Evolutionary conservation across 30 jellyfish, hydroid and myxozoan species (phyloP).

Genomic region (Mastigias papua): DNA sequence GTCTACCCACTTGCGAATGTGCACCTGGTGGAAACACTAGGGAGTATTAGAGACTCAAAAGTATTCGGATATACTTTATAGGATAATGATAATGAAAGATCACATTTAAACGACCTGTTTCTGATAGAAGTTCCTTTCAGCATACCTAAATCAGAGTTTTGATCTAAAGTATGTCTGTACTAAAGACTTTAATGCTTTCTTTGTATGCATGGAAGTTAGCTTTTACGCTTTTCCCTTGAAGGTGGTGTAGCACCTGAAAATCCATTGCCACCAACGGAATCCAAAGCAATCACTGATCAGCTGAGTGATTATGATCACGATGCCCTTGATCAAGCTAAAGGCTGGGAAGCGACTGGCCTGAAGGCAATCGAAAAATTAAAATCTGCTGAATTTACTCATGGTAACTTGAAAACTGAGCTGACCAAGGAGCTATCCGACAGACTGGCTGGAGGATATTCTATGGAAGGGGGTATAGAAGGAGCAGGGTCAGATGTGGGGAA

Average conservation of each 20-base stretch:
- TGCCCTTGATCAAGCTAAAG: slow-evolving; percentile 71
- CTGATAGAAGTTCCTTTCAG: too few species aligned
- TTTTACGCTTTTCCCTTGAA: slow-evolving; percentile 5
- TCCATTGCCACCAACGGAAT: slow-evolving; percentile 82
- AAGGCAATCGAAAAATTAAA: slow-evolving; percentile 73
- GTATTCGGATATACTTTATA: too few species aligned
- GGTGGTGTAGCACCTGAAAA: slow-evolving; percentile 95
- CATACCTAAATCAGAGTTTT: too few species aligned
- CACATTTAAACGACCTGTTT: too few species aligned
- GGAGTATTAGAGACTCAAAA: too few species aligned
- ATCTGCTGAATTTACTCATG: slow-evolving; percentile 62
- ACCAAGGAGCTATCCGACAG: slow-evolving; percentile 68
- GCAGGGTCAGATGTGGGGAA: slow-evolving; percentile 45
- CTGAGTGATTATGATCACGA: slow-evolving; percentile 75
- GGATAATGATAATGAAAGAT: too few species aligned
- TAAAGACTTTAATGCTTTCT: too few species aligned
- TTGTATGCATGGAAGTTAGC: neutral
- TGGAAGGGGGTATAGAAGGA: slow-evolving; percentile 39
- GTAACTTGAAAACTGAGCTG: slow-evolving; percentile 72
- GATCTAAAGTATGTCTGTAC: too few species aligned
- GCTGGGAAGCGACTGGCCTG: slow-evolving; percentile 77
- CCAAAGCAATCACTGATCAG: slow-evolving; percentile 76
- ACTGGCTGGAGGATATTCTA: slow-evolving; percentile 45
- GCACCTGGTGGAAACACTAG: too few species aligned
- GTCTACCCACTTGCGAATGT: too few species aligned